Percentiles rank a stretch among this genome's conserved stretches.
Evolutionary conservation across 2,888 invertebrate species (phyloP).

Genomic region (Rambutsinella grinnellia): DNA sequence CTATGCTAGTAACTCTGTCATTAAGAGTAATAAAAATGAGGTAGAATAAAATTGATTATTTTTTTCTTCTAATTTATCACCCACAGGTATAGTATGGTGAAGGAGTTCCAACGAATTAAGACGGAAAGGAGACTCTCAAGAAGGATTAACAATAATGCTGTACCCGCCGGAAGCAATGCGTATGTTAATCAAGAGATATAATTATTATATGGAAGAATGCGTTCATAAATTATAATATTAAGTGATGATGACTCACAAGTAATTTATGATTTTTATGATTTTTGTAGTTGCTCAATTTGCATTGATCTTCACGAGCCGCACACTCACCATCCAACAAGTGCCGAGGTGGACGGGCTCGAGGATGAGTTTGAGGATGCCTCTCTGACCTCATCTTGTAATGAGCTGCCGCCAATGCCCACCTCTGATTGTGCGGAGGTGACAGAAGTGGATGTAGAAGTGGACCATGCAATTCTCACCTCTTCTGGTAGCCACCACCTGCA

Average conservation of each 20-base stretch:
- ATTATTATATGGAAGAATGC: too few species aligned
- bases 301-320: conserved; percentile 62
- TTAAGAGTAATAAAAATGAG: not conserved
- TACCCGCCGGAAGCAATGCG: conserved; percentile 63
- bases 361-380: conserved; percentile 59
- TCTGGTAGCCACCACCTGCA: conserved; percentile 17
- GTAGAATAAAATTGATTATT: not conserved
- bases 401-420: conserved; percentile 53
- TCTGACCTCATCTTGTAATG: conserved; percentile 55
- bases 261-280: not conserved
- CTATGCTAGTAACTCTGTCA: not conserved
- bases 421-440: conserved; percentile 64
- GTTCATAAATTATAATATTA: not conserved
- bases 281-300: conserved; percentile 65
- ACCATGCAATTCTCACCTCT: conserved; percentile 54
- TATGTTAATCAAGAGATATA: conserved; percentile 39
- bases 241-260: not conserved
- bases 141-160: conserved; percentile 65
- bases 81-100: conserved; percentile 66
- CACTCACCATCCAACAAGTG: conserved; percentile 51
- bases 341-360: conserved; percentile 53
- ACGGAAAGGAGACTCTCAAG: conserved; percentile 65
- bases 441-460: conserved; percentile 64
- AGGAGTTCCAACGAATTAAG: conserved; percentile 66
- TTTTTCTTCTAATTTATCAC: not conserved